phyloP scores from a whole-genome alignment of 92 coral and sea anemone genomes.

The Muricea muricata region DNA sequence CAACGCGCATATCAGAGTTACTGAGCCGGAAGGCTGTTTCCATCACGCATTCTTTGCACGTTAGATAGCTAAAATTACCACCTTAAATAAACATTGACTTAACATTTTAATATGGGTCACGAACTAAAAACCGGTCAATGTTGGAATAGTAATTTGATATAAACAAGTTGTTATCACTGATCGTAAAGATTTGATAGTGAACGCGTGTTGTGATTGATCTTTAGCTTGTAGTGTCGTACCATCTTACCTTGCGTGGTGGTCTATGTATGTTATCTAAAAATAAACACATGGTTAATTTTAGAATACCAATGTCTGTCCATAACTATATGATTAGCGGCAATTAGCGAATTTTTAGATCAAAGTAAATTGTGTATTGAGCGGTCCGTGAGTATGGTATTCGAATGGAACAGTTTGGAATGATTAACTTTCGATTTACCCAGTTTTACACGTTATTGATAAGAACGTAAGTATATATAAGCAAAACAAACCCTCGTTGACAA shows the following conservation, averaged over 20 bases:
- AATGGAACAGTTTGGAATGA: background rate
- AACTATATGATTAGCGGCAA: background rate
- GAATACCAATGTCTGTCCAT: background rate
- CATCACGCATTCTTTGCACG: background rate
- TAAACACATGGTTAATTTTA: slow-evolving; percentile 2
- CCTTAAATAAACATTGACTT: slow-evolving; percentile 7
- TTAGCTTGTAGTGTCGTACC: background rate
- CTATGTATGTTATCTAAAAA: background rate
- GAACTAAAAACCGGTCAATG: background rate
- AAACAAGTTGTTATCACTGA: background rate
- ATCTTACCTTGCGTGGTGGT: slow-evolving; percentile 14
- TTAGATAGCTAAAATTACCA: background rate
- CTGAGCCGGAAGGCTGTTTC: background rate
- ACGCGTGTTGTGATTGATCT: background rate
- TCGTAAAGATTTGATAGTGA: too few relatives aligned
- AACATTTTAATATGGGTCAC: slow-evolving; percentile 18
- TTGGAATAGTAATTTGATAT: slow-evolving; percentile 12
- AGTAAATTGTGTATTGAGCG: background rate
- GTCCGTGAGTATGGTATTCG: background rate
- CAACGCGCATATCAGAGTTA: background rate
- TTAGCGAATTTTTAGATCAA: background rate
- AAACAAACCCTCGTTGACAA: too few relatives aligned
- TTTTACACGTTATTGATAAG: background rate
- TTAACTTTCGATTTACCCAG: background rate
- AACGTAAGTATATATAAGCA: background rate